Conservation (phyloP, 2,113 vertebrate species). For the Prunella fulvescens region DNA sequence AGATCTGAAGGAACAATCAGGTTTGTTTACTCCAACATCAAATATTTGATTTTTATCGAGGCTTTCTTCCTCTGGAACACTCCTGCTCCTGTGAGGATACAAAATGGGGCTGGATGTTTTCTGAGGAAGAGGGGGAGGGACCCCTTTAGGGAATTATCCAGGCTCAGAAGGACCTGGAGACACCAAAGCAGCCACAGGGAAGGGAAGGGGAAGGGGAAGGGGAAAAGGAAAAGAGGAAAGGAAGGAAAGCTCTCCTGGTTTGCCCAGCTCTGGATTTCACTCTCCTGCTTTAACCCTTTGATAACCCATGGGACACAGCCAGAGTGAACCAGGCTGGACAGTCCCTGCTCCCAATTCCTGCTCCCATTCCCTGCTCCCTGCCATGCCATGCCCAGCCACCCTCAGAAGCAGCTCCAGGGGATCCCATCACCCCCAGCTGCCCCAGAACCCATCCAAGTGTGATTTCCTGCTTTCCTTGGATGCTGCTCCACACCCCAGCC, state of each 20-base stretch:
- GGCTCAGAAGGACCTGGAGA: neutral
- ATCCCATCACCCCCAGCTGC: rapidly evolving
- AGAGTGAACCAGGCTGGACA: neutral
- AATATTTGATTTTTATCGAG: constrained; percentile 44
- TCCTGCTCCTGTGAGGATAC: neutral
- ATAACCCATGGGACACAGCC: neutral
- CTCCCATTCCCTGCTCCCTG: neutral
- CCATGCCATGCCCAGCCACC: neutral
- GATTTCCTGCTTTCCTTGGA: neutral
- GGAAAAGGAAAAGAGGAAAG: no score
- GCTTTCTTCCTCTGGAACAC: neutral
- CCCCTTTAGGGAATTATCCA: neutral
- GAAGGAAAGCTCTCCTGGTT: neutral
- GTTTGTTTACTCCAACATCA: constrained; percentile 45
- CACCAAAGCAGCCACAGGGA: neutral
- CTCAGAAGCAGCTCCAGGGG: rapidly evolving
- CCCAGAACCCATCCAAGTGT: rapidly evolving
- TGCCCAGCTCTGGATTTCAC: neutral
- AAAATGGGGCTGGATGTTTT: neutral
- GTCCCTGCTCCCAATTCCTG: neutral
- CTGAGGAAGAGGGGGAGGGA: neutral
- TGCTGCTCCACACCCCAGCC: neutral
- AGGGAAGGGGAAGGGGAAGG: neutral
- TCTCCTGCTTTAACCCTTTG: rapidly evolving
- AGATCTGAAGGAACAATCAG: constrained; percentile 5